Base-by-base conservation (phyloP, 1,140 invertebrate genomes). In the Drosophila ohnishii region DNA sequence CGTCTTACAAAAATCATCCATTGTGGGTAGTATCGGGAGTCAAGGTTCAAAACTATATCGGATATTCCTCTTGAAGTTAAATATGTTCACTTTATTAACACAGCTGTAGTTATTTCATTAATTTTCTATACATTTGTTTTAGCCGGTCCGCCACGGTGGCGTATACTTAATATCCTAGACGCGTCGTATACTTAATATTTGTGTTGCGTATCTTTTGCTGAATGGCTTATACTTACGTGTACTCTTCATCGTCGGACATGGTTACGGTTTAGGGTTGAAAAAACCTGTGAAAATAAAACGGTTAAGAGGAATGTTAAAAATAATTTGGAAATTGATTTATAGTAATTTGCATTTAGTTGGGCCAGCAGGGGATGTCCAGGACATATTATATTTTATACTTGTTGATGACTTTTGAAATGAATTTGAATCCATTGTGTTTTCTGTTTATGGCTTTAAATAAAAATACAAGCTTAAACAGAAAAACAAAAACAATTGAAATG, bases 171-270 rank as follows among this genome's bases (percentile, higher is more conserved):
- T 86, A 71, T 48, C 5, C 34, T 22, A n/a, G 5, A 45, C 42
- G 14, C 35, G 61, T 19, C 72, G 78, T 53, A 78, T 82, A 69
- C 82, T 63, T 74, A 69, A 70, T 81, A 61, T 48, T 56, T 56
- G 22, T 19, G 1, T 32, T 37, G 19, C 5, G 2, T 19, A 16
- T 30, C 13, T 5, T 32, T 4, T 13, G 22, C 28, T 16, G 7
- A 14, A 63, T 63, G 5, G 16, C 32, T 34, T 57, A 19, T 75
- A 91, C 94, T 95, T 93, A 95, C 94, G 94, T 95, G 92, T 95
- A 95, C 94, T 95, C 94, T 92, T 95, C 94, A 92, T 95, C 94
- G 92, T 95, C 94, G 93, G 94, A 95, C 94, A 95, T 95, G 92
- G 90, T 94, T 93, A 92, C 92, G 92, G 93, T 92, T 93, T 93